phyloP scores from a whole-genome alignment of 2,888 invertebrate species.

The Drosophila demipolita region DNA sequence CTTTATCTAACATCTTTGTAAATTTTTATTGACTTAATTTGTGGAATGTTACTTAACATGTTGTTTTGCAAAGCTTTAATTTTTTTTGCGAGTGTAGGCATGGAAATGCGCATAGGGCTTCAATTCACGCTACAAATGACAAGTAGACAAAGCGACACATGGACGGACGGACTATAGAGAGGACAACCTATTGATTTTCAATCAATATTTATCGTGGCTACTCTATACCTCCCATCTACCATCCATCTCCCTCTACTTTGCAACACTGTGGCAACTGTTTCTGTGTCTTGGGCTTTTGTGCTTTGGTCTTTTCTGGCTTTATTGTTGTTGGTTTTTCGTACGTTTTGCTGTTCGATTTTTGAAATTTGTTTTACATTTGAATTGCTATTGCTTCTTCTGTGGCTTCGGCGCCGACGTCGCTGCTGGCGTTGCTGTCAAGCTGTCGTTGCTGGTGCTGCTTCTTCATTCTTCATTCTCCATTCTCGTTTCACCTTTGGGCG shows the following conservation, averaged over 20 bases:
- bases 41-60: background rate
- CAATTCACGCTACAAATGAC: slow-evolving; percentile 49
- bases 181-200: slow-evolving; percentile 74
- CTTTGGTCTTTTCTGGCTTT: slow-evolving; percentile 31
- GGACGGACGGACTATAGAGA: slow-evolving; percentile 16
- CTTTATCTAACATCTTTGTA: background rate
- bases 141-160: slow-evolving; percentile 18
- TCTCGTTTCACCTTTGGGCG: slow-evolving; percentile 71
- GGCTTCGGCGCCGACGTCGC: slow-evolving; percentile 41
- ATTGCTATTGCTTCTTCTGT: slow-evolving; percentile 77
- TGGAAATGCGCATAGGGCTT: slow-evolving; percentile 58
- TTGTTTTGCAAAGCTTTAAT: background rate
- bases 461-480: slow-evolving; percentile 43
- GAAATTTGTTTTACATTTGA: slow-evolving; percentile 81
- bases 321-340: slow-evolving; percentile 29
- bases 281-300: slow-evolving; percentile 41
- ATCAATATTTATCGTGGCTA: slow-evolving; percentile 69
- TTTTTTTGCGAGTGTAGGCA: slow-evolving; percentile 31
- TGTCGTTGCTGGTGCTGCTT: slow-evolving; percentile 20
- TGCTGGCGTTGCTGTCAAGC: slow-evolving; percentile 11
- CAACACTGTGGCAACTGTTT: slow-evolving; percentile 37
- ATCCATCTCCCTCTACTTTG: background rate
- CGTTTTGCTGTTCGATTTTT: slow-evolving; percentile 67
- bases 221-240: slow-evolving; percentile 4
- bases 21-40: background rate